Evolutionary conservation across 2,888 invertebrate genomes (phyloP), one percentile per base, ranked within the genome.

Genomic region (Cephonodes hylas): DNA sequence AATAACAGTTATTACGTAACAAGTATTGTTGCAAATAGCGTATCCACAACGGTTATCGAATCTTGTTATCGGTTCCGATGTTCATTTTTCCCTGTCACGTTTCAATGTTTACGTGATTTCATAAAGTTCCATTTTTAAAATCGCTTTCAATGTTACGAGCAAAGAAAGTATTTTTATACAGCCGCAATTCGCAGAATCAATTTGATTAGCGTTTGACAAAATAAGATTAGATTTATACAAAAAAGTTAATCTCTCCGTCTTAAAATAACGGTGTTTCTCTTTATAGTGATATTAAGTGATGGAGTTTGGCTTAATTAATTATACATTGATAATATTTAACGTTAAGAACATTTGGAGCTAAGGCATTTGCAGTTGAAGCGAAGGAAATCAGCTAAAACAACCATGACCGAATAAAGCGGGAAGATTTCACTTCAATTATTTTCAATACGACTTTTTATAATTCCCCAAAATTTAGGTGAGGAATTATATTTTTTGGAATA

Each of bases 1-100:
- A 74, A 75, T 72, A 73, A 65, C 59, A 53, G 38, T 46, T 42
- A 63, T 80, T 78, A 64, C 66, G 69, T 64, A 80, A 79, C 69
- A 48, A 27, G 67, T 73, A 72, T 76, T 80, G 74, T 71, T 69
- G 67, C 68, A 60, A 73, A 72, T 65, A 48, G 62, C 56, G 61
- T 67, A 72, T 69, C 72, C 66, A 67, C 57, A 22, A 25, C 15
- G 15, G 48, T 48, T 48, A 48, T 27, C 48, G 48, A 27, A 48
- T 27, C n/a, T 48, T 15, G 48, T 27, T 48, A 46, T 46, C 25
- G 45, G 31, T 18, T 53, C 53, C 53, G 31, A 53, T 27, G 31
- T 53, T 18, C 15, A 31, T 53, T 31, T 18, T 27, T 27, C 53
- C 18, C 27, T 31, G 53, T 53, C 53, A 53, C 53, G 53, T 53